phyloP scores from a whole-genome alignment of 2,113 vertebrate species.

The Alouatta palliata region DNA sequence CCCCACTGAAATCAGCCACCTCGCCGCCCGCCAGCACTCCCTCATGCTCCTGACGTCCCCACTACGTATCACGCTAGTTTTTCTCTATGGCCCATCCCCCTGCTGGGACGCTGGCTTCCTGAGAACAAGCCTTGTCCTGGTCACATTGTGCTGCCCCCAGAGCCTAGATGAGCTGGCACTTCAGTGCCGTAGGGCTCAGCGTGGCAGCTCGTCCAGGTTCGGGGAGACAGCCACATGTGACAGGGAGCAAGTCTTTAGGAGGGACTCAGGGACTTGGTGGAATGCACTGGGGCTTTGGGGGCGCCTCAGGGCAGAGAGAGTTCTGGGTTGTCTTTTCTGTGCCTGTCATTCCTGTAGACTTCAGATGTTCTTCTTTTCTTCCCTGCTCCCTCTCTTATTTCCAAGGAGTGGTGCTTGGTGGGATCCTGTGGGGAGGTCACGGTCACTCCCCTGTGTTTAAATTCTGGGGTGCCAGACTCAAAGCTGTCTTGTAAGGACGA shows the following conservation, averaged over 20 bases:
- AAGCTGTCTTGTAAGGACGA: not conserved
- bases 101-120: not conserved
- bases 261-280: not conserved
- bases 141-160: not conserved
- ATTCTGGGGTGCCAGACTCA: not conserved
- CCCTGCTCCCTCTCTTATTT: not conserved
- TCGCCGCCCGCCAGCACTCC: accelerated
- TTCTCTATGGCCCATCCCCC: not conserved
- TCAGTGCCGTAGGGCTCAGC: not conserved
- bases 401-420: not conserved
- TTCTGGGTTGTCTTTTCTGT: not conserved
- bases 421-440: not conserved
- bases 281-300: not conserved
- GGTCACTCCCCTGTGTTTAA: not conserved
- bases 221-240: not conserved
- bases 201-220: not conserved
- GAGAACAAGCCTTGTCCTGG: not conserved
- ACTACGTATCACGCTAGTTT: not conserved
- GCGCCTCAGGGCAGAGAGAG: not conserved
- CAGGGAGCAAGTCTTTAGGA: not conserved
- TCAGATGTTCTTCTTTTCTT: too few relatives aligned
- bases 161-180: not conserved
- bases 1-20: too few relatives aligned
- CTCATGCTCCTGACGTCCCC: accelerated
- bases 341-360: not conserved